phyloP scores from a whole-genome alignment of 1,140 invertebrate genomes.

The Ceratitis capitata region DNA sequence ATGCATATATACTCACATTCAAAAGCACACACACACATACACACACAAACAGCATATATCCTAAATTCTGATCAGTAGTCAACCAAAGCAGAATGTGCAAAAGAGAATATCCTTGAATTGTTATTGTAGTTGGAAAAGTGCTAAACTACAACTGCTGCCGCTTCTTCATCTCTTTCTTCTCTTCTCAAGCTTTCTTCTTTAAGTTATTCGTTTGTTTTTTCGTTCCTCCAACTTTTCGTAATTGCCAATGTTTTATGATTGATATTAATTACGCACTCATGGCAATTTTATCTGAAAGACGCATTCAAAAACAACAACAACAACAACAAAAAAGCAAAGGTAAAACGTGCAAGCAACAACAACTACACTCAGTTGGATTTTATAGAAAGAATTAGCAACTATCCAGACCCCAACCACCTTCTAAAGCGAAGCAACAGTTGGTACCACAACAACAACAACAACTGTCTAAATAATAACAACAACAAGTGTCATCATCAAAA shows the following conservation, averaged over 20 bases:
- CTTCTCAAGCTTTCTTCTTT: neutral
- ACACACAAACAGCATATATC: neutral
- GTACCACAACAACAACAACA: neutral
- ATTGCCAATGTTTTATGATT: conserved; percentile 43
- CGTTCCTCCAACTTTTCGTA: conserved; percentile 1
- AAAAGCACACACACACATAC: neutral
- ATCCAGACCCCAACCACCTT: neutral
- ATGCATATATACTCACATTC: neutral
- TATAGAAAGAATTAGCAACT: neutral
- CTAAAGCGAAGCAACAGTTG: neutral
- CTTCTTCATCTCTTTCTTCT: neutral
- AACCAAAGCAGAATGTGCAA: neutral
- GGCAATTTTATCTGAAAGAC: neutral
- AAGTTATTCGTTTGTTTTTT: neutral
- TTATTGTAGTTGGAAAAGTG: neutral
- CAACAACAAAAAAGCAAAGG: neutral
- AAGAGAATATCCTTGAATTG: neutral
- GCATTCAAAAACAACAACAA: neutral
- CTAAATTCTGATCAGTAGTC: neutral
- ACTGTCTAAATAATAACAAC: neutral
- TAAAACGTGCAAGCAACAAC: neutral
- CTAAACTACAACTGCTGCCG: neutral
- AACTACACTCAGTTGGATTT: neutral
- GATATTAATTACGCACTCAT: conserved; percentile 39
- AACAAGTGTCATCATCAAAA: neutral